Evolutionary conservation across 2,888 invertebrate genomes (phyloP).

Genomic region (Diaperis boleti): DNA sequence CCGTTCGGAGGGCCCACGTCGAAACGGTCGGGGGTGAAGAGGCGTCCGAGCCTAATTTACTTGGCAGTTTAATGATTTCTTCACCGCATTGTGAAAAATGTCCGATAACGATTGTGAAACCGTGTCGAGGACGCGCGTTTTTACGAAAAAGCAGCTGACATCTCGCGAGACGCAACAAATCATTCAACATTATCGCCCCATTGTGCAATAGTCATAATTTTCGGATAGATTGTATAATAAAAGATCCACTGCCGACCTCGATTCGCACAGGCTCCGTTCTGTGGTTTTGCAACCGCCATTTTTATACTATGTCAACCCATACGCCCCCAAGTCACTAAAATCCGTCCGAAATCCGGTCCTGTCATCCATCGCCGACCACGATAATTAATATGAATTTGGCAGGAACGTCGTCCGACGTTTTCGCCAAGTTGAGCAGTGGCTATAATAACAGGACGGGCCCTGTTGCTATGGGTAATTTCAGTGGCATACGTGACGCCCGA

Average conservation of each 20-base stretch:
- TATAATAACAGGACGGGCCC: slow-evolving; percentile 6
- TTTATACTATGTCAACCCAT: too few relatives aligned
- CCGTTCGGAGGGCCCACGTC: slow-evolving; percentile 4
- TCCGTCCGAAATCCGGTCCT: slow-evolving; percentile 26
- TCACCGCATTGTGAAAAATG: not conserved
- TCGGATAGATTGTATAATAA: not conserved
- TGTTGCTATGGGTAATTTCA: slow-evolving; percentile 38
- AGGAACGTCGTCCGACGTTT: slow-evolving; percentile 28
- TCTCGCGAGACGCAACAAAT: slow-evolving; percentile 8
- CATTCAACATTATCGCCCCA: slow-evolving; percentile 22
- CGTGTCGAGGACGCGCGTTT: slow-evolving; percentile 27
- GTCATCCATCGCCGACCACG: slow-evolving; percentile 9
- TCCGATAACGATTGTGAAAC: slow-evolving; percentile 12
- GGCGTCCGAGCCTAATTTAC: too few relatives aligned
- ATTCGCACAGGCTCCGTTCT: too few relatives aligned
- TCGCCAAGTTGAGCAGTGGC: slow-evolving; percentile 29
- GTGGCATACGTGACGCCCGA: slow-evolving; percentile 35
- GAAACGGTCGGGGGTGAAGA: too few relatives aligned
- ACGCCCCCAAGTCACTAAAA: too few relatives aligned
- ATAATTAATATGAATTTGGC: slow-evolving; percentile 39
- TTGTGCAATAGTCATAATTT: slow-evolving; percentile 26
- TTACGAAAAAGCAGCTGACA: slow-evolving; percentile 6
- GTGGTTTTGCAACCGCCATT: too few relatives aligned
- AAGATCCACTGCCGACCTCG: slow-evolving; percentile 2
- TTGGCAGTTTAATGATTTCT: too few relatives aligned